A percentile compares a stretch with the other conserved stretches of the same genome.
Evolutionary conservation across 2,888 invertebrate species (phyloP).

Genomic region (Rapana venosa): DNA sequence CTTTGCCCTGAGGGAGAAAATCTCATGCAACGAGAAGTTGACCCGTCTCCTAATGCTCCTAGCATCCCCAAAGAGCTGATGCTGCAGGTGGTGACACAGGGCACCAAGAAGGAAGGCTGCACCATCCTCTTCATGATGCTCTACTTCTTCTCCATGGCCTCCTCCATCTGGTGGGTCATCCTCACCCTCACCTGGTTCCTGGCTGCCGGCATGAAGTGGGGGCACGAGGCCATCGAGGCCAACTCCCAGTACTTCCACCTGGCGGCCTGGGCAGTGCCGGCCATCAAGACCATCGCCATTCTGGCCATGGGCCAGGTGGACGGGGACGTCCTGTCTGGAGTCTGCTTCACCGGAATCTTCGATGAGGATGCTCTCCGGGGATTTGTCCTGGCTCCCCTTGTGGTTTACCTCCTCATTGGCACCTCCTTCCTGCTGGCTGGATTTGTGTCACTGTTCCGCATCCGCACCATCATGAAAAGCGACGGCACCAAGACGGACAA

Average conservation of each 20-base stretch:
- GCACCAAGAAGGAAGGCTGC: conserved; percentile 82
- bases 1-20: conserved; percentile 79
- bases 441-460: conserved; percentile 96
- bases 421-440: conserved; percentile 95
- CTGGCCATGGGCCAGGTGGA: conserved; percentile 97
- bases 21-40: conserved; percentile 75
- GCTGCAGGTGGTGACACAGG: conserved; percentile 83
- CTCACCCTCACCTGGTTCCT: conserved; percentile 97
- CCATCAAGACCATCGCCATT: conserved; percentile 95
- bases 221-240: conserved; percentile 97
- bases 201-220: conserved; percentile 97
- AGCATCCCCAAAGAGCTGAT: conserved; percentile 48
- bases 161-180: conserved; percentile 98
- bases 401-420: conserved; percentile 93
- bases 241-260: conserved; percentile 98
- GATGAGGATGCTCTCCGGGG: conserved; percentile 88
- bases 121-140: conserved; percentile 97
- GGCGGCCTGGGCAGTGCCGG: conserved; percentile 98
- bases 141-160: conserved; percentile 95
- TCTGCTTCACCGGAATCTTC: conserved; percentile 95
- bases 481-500: conserved; percentile 90
- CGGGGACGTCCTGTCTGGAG: conserved; percentile 82
- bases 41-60: conserved; percentile 46
- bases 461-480: conserved; percentile 95
- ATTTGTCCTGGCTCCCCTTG: conserved; percentile 93